phyloP scores from a whole-genome alignment of 2,888 invertebrate species.

The Ochlodes sylvanus region DNA sequence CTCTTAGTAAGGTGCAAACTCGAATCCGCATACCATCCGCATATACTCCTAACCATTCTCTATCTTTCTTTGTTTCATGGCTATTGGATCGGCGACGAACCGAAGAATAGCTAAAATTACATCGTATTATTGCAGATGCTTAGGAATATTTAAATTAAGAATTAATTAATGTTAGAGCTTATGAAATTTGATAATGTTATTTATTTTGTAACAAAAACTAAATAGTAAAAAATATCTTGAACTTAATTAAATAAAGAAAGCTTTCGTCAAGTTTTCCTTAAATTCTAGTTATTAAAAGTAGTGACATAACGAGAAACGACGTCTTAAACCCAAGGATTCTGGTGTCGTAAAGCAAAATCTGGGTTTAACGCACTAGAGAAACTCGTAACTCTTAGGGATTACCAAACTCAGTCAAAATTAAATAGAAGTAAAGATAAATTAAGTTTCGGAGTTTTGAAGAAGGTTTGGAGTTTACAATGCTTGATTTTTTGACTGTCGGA shows the following conservation, averaged over 20 bases:
- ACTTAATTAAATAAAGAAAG: background rate
- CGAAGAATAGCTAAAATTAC: no score
- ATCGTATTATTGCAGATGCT: no score
- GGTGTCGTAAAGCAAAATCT: slow-evolving; percentile 31
- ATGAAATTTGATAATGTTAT: no score
- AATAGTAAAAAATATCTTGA: no score
- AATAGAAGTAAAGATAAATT: slow-evolving; percentile 23
- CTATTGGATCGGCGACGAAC: no score
- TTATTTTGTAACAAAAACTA: no score
- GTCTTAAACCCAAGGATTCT: slow-evolving; percentile 21
- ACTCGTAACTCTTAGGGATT: slow-evolving; percentile 24
- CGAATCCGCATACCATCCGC: no score
- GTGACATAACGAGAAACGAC: slow-evolving; percentile 25
- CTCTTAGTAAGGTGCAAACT: no score
- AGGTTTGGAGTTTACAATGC: background rate
- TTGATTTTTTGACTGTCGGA: background rate
- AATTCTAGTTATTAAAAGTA: slow-evolving; percentile 11
- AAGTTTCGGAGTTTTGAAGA: slow-evolving; percentile 9
- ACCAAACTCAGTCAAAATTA: slow-evolving; percentile 20
- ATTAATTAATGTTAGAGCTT: no score
- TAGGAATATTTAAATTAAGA: no score
- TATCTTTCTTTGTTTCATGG: no score
- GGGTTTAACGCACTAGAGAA: slow-evolving; percentile 23
- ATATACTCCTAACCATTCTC: no score
- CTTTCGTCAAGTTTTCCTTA: background rate